A percentile compares a stretch with the other conserved stretches of the same genome.
These are phyloP conservation scores for Hydrophis major DNA, from an alignment of 2,797 vertebrate genomes.

Conservation along the genomic window DNA sequence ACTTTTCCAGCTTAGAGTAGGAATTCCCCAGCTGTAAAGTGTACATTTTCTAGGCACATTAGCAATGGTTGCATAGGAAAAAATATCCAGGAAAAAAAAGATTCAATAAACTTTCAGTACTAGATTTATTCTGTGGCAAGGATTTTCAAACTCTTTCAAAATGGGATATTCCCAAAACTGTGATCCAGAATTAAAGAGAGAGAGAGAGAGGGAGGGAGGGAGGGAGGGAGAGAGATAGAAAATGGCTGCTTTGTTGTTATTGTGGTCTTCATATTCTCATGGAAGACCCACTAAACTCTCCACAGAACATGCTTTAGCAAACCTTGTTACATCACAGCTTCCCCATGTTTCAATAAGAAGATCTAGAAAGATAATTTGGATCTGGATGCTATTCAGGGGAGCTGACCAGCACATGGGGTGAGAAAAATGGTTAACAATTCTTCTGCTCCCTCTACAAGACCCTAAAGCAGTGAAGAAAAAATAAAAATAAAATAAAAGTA, in stretches of 20 bases:
- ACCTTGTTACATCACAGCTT: background rate
- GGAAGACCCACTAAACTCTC: background rate
- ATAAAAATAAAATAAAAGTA: background rate
- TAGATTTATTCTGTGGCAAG: background rate
- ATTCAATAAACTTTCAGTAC: background rate
- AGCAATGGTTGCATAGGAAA: background rate
- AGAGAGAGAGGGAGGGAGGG: rapidly evolving
- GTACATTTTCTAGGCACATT: background rate
- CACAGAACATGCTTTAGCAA: background rate
- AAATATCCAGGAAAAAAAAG: background rate
- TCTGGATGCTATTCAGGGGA: constrained; percentile 30
- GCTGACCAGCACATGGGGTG: background rate
- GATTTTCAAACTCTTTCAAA: background rate
- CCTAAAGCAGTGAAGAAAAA: background rate
- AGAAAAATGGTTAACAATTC: background rate
- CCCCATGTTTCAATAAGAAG: constrained; percentile 6
- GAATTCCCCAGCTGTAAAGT: background rate
- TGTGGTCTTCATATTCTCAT: background rate
- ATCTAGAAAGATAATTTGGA: constrained; percentile 10
- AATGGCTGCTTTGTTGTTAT: background rate
- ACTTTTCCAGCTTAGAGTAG: background rate
- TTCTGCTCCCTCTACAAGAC: no score
- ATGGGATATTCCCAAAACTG: background rate
- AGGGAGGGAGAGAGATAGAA: rapidly evolving
- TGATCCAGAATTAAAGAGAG: background rate